A percentile compares a stretch with the other conserved stretches of the same genome.
Conservation (phyloP, 2,797 vertebrate species). For the Sebastes cheni region DNA sequence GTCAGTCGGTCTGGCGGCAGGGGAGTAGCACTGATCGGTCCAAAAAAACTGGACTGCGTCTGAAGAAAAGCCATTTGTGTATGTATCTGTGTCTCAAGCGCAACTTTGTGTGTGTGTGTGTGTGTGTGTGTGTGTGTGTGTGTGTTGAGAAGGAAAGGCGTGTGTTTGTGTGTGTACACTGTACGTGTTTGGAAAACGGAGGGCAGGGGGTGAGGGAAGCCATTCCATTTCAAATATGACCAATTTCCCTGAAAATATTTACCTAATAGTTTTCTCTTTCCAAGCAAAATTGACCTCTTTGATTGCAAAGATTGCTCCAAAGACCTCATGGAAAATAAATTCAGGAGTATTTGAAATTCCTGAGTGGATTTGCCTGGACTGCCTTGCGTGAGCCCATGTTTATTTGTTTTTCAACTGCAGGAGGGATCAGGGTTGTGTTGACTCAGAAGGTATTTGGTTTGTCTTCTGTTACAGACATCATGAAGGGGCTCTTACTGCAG, state of each 20-base stretch:
- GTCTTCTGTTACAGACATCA: conserved; percentile 73
- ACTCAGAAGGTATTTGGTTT: conserved; percentile 76
- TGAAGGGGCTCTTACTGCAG: conserved; percentile 68
- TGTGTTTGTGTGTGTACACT: conserved; percentile 44
- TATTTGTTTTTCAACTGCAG: conserved; percentile 77
- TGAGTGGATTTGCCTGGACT: conserved; percentile 64
- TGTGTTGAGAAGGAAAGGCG: conserved; percentile 6
- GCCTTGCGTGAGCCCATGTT: conserved; percentile 72
- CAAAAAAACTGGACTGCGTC: conserved; percentile 40
- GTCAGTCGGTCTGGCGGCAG: conserved; percentile 51
- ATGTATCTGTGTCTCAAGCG: conserved; percentile 20
- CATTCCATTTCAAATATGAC: conserved; percentile 76
- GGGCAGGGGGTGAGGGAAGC: conserved; percentile 50
- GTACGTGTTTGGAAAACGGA: conserved; percentile 39
- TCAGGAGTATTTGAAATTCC: conserved; percentile 74
- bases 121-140: conserved; percentile 46
- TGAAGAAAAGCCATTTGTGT: conserved; percentile 61
- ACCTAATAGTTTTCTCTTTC: conserved; percentile 77
- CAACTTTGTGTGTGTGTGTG: conserved; percentile 6
- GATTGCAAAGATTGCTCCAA: conserved; percentile 79
- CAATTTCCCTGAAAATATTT: conserved; percentile 82
- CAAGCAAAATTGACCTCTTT: conserved; percentile 73
- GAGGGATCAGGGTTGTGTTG: conserved; percentile 70
- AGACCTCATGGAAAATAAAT: conserved; percentile 82
- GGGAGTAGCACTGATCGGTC: conserved; percentile 45